These are phyloP conservation scores for Polydrusus tereticollis DNA, from an alignment of 2,888 invertebrate genomes.

Conservation along the genomic window DNA sequence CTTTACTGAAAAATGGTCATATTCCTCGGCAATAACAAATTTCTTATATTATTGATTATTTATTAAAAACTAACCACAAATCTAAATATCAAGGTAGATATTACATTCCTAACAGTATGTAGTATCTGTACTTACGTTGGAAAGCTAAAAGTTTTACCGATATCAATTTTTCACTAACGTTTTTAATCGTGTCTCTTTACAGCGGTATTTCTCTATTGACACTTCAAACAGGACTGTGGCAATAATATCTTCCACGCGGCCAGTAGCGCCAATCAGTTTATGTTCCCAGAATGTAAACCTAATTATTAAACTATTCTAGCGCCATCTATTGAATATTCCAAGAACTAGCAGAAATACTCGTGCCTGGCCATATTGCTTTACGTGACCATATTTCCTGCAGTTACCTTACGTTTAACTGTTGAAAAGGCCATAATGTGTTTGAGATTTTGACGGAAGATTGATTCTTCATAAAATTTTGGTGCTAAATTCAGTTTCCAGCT, in stretches of 20 bases:
- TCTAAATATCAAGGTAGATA: background rate
- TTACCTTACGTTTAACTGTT: no score
- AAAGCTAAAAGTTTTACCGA: background rate
- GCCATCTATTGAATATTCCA: background rate
- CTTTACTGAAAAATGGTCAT: background rate
- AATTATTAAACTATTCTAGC: background rate
- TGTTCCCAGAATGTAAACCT: background rate
- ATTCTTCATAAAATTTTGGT: no score
- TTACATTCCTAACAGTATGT: background rate
- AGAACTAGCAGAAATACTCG: background rate
- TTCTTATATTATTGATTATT: background rate
- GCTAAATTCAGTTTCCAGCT: no score
- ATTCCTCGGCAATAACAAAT: background rate
- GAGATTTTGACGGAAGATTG: no score
- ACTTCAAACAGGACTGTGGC: background rate
- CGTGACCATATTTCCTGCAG: background rate
- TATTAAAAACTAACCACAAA: background rate
- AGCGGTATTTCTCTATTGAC: background rate
- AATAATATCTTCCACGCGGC: background rate
- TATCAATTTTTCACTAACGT: background rate
- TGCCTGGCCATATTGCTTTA: no score
- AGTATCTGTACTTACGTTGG: no score
- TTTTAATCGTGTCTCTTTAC: background rate
- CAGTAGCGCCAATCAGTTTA: background rate
- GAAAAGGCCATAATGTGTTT: no score